Conservation (phyloP, 1,140 invertebrate species). For the Drosophila neocordata region DNA sequence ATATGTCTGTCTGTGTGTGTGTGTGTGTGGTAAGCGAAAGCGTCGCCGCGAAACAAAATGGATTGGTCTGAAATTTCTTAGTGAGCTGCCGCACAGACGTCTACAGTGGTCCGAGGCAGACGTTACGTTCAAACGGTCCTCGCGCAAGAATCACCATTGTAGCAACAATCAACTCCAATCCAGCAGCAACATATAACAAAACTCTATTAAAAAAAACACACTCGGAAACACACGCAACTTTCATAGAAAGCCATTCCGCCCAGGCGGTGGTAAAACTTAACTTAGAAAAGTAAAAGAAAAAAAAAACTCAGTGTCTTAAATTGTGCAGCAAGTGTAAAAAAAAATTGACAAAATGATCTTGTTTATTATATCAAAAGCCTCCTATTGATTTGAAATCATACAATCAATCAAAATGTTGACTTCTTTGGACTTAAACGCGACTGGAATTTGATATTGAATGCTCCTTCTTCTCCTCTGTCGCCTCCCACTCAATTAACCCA, state of each 20-base stretch:
- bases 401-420: slow-evolving; percentile 59
- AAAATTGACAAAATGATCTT: slow-evolving; percentile 8
- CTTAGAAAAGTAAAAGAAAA: neutral
- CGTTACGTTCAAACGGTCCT: slow-evolving; percentile 74
- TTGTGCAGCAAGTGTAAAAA: slow-evolving; percentile 3
- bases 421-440: slow-evolving; percentile 53
- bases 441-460: slow-evolving; percentile 39
- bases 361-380: neutral
- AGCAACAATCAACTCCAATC: slow-evolving; percentile 7
- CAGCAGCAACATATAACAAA: neutral
- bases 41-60: slow-evolving; percentile 73
- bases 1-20: slow-evolving; percentile 16
- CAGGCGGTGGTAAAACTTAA: neutral
- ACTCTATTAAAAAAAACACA: neutral
- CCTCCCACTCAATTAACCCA: slow-evolving; percentile 6
- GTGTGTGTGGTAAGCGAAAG: slow-evolving; percentile 69
- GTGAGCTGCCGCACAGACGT: slow-evolving; percentile 81
- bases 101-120: slow-evolving; percentile 76
- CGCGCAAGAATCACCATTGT: slow-evolving; percentile 65
- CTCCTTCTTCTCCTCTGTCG: neutral
- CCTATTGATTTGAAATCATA: neutral
- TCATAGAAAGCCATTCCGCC: slow-evolving; percentile 1
- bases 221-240: slow-evolving; percentile 5
- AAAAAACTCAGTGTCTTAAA: neutral
- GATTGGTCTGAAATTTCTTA: slow-evolving; percentile 81